phyloP scores from a whole-genome alignment of 2,888 invertebrate species.

The Scotopteryx bipunctaria region DNA sequence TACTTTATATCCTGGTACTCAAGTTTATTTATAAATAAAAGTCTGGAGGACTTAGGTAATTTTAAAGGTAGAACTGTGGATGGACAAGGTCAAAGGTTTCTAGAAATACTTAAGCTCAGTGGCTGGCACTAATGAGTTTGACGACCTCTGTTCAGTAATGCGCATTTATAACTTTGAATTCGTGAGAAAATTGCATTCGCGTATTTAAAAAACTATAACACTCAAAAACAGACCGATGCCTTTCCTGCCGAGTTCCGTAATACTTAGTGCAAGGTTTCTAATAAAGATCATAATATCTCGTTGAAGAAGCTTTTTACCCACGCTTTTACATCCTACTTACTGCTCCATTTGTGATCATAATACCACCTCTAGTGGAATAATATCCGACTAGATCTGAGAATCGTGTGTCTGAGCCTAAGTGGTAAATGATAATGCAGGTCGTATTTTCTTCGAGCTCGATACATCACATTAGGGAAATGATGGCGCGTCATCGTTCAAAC shows the following conservation, averaged over 20 bases:
- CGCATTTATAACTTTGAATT: not conserved
- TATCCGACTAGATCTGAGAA: slow-evolving; percentile 13
- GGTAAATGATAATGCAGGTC: slow-evolving; percentile 19
- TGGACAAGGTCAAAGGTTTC: too few relatives aligned
- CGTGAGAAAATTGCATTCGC: not conserved
- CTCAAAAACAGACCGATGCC: too few relatives aligned
- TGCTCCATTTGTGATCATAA: slow-evolving; percentile 14
- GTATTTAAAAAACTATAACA: too few relatives aligned
- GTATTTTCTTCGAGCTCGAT: slow-evolving; percentile 20
- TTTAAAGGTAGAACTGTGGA: too few relatives aligned
- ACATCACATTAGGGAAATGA: slow-evolving; percentile 22
- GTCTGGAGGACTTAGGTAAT: too few relatives aligned
- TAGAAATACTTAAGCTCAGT: not conserved
- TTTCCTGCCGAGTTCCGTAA: too few relatives aligned
- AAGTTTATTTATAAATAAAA: too few relatives aligned
- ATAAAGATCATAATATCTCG: not conserved
- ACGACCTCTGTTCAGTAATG: not conserved
- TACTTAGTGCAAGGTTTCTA: too few relatives aligned
- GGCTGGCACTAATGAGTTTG: slow-evolving; percentile 4
- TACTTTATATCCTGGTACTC: too few relatives aligned
- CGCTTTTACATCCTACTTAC: not conserved
- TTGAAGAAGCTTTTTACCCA: not conserved
- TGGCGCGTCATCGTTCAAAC: slow-evolving; percentile 10
- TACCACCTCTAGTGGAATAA: slow-evolving; percentile 13
- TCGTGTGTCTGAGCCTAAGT: slow-evolving; percentile 20